These are phyloP conservation scores for Campoplex capitator DNA, from an alignment of 2,888 invertebrate genomes.

Conservation along the genomic window DNA sequence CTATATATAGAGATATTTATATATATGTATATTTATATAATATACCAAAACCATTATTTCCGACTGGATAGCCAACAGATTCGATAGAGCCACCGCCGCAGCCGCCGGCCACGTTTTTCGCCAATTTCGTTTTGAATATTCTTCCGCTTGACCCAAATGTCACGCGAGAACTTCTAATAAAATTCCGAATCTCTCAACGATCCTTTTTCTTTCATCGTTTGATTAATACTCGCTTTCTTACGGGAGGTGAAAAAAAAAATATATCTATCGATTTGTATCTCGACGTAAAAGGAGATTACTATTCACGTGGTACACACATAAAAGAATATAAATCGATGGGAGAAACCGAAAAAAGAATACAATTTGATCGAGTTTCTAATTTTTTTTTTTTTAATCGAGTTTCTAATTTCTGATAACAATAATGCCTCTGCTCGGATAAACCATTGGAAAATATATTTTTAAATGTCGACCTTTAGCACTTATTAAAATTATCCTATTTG, in stretches of 20 bases:
- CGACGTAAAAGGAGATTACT: constrained; percentile 2
- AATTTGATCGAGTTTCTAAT: constrained; percentile 19
- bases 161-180: constrained; percentile 55
- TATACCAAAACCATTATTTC: constrained; percentile 25
- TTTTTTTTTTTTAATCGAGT: constrained; percentile 20
- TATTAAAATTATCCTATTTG: not conserved
- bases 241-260: constrained; percentile 8
- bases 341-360: not conserved
- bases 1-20: not conserved
- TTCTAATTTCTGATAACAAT: constrained; percentile 43
- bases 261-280: constrained; percentile 54
- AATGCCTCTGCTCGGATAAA: not conserved
- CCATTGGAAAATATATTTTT: not conserved
- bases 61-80: constrained; percentile 29
- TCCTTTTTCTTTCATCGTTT: constrained; percentile 42
- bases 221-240: constrained; percentile 40
- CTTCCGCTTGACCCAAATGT: constrained; percentile 38
- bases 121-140: constrained; percentile 44
- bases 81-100: constrained; percentile 9
- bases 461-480: not conserved
- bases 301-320: not conserved
- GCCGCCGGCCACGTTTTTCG: constrained; percentile 23
- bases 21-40: constrained; percentile 18
- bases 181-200: constrained; percentile 39
- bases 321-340: constrained; percentile 19